A percentile compares a stretch with the other conserved stretches of the same genome.
phyloP scores from a whole-genome alignment of 2,113 vertebrate species.

The Periophthalmodon schlosseri region DNA sequence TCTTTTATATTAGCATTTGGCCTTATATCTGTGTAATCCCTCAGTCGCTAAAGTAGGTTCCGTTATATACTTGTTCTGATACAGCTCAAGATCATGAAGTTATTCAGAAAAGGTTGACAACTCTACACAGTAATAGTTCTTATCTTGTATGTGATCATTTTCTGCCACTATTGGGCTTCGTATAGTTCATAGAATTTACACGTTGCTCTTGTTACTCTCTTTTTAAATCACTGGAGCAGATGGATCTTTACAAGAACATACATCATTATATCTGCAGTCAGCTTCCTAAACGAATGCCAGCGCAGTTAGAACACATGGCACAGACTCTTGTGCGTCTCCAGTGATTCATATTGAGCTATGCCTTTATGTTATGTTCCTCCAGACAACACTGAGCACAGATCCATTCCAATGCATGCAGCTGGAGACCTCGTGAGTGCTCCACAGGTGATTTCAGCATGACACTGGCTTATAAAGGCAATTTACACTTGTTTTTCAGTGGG shows the following conservation, averaged over 20 bases:
- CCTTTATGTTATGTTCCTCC: slow-evolving; percentile 35
- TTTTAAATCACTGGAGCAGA: background rate
- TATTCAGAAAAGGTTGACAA: too few relatives aligned
- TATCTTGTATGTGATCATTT: background rate
- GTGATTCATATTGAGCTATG: slow-evolving; percentile 23
- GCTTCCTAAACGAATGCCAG: background rate
- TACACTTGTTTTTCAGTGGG: slow-evolving; percentile 57
- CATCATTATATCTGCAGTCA: background rate
- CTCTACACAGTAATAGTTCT: background rate
- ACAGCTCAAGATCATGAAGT: too few relatives aligned
- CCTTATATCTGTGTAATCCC: too few relatives aligned
- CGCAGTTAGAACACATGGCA: slow-evolving; percentile 8
- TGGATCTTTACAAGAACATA: background rate
- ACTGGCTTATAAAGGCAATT: slow-evolving; percentile 59
- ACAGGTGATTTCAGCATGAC: slow-evolving; percentile 54
- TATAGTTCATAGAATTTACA: too few relatives aligned
- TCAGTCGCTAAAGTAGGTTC: too few relatives aligned
- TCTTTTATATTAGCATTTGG: too few relatives aligned
- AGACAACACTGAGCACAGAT: slow-evolving; percentile 30
- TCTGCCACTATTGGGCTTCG: too few relatives aligned
- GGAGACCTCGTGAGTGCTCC: slow-evolving; percentile 48
- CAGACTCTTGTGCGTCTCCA: slow-evolving; percentile 15
- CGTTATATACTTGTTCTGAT: too few relatives aligned
- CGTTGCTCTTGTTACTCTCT: background rate
- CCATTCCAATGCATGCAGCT: slow-evolving; percentile 31